phyloP scores from a whole-genome alignment of 2,113 vertebrate genomes.

The Oreochromis tanganicae region DNA sequence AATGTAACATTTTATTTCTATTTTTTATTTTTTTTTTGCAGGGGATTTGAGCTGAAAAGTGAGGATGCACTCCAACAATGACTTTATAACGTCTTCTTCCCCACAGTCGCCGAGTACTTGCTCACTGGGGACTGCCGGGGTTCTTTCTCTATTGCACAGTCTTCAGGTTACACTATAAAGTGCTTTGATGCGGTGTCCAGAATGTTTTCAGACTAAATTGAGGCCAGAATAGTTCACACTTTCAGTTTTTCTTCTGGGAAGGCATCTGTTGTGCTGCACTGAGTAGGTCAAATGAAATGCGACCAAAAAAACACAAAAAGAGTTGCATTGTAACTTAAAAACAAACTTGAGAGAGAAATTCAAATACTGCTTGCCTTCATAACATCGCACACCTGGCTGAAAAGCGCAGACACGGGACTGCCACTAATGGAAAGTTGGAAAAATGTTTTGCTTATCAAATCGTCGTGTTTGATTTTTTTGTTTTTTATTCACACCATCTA shows the following conservation, averaged over 20 bases:
- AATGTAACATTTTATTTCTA: background rate
- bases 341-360: background rate
- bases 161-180: background rate
- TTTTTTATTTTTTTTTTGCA: background rate
- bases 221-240: background rate
- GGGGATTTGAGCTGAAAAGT: background rate
- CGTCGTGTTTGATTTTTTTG: background rate
- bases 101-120: background rate
- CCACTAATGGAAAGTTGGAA: background rate
- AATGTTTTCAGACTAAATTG: background rate
- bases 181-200: background rate
- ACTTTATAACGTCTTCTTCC: background rate
- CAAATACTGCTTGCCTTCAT: background rate
- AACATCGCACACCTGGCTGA: background rate
- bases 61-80: background rate
- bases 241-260: background rate
- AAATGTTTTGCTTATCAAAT: background rate
- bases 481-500: background rate
- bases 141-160: background rate
- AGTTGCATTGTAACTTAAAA: background rate
- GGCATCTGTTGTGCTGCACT: background rate
- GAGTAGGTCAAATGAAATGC: background rate
- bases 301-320: background rate
- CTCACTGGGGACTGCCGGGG: background rate
- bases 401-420: background rate